A percentile compares a stretch with the other conserved stretches of the same genome.
Evolutionary conservation across 2,888 invertebrate species (phyloP).

Genomic region (Sinohyriopsis cumingii): DNA sequence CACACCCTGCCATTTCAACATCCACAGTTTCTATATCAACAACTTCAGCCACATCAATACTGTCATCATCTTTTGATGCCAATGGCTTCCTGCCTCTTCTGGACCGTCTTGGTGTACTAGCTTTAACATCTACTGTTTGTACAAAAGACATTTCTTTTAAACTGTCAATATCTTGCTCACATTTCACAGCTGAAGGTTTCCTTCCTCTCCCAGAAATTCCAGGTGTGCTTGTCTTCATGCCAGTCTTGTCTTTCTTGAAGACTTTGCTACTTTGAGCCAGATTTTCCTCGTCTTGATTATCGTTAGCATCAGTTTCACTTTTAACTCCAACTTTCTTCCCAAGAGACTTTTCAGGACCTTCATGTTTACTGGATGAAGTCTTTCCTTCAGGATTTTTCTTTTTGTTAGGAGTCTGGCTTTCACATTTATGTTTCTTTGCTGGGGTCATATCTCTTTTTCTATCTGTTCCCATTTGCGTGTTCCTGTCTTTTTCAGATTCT

Average conservation of each 20-base stretch:
- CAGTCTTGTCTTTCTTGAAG: too few relatives aligned
- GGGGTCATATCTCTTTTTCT: not conserved
- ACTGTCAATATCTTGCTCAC: too few relatives aligned
- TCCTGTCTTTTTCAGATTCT: not conserved
- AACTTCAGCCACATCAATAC: slow-evolving; percentile 6
- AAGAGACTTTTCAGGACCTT: not conserved
- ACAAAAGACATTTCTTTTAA: too few relatives aligned
- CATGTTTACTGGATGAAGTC: not conserved
- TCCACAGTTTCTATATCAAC: slow-evolving; percentile 3
- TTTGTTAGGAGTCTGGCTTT: not conserved
- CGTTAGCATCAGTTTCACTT: slow-evolving; percentile 23
- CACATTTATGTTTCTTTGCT: not conserved
- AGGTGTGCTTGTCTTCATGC: too few relatives aligned
- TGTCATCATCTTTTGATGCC: slow-evolving; percentile 10
- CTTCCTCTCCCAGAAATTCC: too few relatives aligned
- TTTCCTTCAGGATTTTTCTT: slow-evolving; percentile 4
- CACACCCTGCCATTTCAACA: not conserved
- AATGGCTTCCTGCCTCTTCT: slow-evolving; percentile 8
- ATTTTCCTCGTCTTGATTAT: too few relatives aligned
- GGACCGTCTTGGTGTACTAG: slow-evolving; percentile 6
- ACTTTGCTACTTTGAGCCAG: too few relatives aligned
- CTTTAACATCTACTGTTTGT: too few relatives aligned
- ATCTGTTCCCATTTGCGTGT: not conserved
- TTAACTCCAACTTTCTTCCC: slow-evolving; percentile 1
- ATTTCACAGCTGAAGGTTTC: too few relatives aligned